Percentiles rank a stretch among this genome's conserved stretches.
phyloP scores from a whole-genome alignment of 2,113 vertebrate species.

The Chaetodon auriga region DNA sequence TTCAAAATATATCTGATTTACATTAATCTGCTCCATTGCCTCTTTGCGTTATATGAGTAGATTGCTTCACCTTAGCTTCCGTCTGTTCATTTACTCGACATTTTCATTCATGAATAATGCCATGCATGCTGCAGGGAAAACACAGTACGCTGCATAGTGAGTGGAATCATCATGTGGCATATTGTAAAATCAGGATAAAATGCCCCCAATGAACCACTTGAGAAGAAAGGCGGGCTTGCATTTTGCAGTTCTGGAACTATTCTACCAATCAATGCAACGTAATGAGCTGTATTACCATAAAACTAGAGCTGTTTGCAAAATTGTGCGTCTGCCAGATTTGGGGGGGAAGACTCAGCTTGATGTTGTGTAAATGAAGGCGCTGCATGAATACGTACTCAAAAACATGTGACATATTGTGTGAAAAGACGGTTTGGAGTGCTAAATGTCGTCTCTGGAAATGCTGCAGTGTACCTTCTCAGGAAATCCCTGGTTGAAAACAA shows the following conservation, averaged over 20 bases:
- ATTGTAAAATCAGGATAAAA: conserved; percentile 45
- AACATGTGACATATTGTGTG: conserved; percentile 10
- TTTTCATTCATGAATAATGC: conserved; percentile 23
- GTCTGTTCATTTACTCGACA: conserved; percentile 39
- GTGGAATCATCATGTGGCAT: conserved; percentile 23
- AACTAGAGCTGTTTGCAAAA: conserved; percentile 37
- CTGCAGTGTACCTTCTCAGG: neutral
- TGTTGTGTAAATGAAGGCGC: conserved; percentile 43
- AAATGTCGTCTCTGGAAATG: neutral
- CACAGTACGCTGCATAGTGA: neutral
- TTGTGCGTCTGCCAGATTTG: conserved; percentile 37
- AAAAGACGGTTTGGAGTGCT: neutral
- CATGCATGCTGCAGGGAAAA: conserved; percentile 25
- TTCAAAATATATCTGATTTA: conserved; percentile 18
- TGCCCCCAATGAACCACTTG: conserved; percentile 41
- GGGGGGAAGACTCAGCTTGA: conserved; percentile 34
- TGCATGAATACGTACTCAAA: conserved; percentile 33
- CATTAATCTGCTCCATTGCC: conserved; percentile 4
- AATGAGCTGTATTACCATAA: conserved; percentile 60
- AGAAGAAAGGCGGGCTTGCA: conserved; percentile 17
- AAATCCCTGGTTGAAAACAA: neutral
- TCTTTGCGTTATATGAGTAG: neutral
- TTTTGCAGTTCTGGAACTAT: conserved; percentile 31
- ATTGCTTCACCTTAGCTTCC: conserved; percentile 23
- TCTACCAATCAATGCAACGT: conserved; percentile 53